These are phyloP conservation scores for Mobula birostris DNA, from an alignment of 2,113 vertebrate species.

Conservation along the genomic window DNA sequence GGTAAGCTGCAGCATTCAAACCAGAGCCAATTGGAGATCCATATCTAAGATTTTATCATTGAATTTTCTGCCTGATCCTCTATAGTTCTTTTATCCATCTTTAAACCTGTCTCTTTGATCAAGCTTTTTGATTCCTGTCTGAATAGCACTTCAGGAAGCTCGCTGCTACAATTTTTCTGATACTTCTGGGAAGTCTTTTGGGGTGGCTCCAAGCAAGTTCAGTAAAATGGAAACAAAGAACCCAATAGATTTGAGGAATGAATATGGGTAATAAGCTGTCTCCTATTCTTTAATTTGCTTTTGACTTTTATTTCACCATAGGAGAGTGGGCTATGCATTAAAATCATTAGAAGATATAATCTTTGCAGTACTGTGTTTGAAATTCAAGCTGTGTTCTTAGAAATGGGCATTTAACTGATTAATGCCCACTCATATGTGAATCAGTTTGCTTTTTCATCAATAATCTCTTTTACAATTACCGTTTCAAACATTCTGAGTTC, in stretches of 20 bases:
- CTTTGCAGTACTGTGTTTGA: constrained; percentile 4
- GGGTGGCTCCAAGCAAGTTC: neutral
- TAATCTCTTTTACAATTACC: constrained; percentile 7
- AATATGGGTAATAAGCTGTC: neutral
- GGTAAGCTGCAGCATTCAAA: no score
- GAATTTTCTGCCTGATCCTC: no score
- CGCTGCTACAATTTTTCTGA: no score
- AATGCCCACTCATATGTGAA: neutral
- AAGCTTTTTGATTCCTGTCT: no score
- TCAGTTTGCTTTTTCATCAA: constrained; percentile 16
- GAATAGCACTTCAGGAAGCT: no score
- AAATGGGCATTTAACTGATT: constrained; percentile 18
- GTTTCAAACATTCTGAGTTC: neutral
- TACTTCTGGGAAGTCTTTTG: no score
- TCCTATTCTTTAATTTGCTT: constrained; percentile 2
- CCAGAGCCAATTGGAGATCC: no score
- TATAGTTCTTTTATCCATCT: no score
- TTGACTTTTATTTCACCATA: neutral
- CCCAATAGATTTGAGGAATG: neutral
- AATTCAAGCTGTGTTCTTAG: constrained; percentile 7
- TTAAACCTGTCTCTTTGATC: no score
- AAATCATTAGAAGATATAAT: constrained; percentile 6
- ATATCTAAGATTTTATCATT: no score
- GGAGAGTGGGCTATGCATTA: neutral
- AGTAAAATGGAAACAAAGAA: neutral